Conservation (phyloP, 2,888 invertebrate genomes). For the Conistra vaccinii region DNA sequence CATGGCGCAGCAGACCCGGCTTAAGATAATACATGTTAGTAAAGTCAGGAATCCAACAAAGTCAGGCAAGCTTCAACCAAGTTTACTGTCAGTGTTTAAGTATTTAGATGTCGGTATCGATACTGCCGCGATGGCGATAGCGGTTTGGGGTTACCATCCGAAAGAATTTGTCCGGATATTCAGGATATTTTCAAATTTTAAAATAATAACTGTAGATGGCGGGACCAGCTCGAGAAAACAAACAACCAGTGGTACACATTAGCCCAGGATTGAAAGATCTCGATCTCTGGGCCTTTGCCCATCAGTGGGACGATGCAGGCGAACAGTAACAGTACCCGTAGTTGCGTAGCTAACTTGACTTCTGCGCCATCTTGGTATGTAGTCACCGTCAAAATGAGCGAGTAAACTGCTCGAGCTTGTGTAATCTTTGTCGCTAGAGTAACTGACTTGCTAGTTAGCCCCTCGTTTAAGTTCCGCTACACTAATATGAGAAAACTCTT, state of each 20-base stretch:
- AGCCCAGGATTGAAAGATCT: no score
- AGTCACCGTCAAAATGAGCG: conserved; percentile 48
- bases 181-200: no score
- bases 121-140: no score
- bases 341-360: background rate
- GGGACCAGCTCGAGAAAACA: no score
- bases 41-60: background rate
- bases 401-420: conserved; percentile 52
- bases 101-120: background rate
- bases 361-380: conserved; percentile 10
- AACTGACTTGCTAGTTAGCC: conserved; percentile 49
- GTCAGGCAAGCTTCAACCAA: background rate
- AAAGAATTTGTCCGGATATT: background rate
- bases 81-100: background rate
- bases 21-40: no score
- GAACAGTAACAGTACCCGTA: no score
- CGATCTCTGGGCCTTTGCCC: no score
- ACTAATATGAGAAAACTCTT: conserved; percentile 59
- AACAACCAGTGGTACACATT: no score
- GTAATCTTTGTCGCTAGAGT: conserved; percentile 61
- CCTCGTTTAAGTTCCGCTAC: conserved; percentile 58
- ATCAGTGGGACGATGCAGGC: no score
- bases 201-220: no score
- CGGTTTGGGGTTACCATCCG: background rate
- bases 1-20: no score